Base-by-base conservation (phyloP, 2,113 vertebrate species). In the Pagrus major region DNA sequence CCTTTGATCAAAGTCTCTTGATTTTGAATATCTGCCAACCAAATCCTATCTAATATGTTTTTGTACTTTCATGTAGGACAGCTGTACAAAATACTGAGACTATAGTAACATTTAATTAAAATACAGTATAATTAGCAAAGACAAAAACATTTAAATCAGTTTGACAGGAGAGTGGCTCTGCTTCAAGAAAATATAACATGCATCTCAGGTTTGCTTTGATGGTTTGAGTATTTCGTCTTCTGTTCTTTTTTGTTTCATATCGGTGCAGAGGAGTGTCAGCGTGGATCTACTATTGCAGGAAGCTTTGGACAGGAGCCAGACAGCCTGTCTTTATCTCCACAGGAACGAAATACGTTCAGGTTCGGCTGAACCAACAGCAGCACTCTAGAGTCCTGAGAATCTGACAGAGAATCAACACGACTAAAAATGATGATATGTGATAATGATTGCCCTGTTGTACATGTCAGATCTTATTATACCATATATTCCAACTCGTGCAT, bases 251-350 rank as follows among this genome's bases (percentile, higher is more conserved):
- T 44, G 18, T 21, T 25, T 15, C 2, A 11, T 49, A 20, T 21
- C n/a, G 1, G n/a, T 35, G 44, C 21, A 29, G 56, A 61, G 44
- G 23, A 63, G 44, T 29, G n/a, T 61, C 56, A 61, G 44, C 9
- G 39, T 46, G 37, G 25, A 33, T 44, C 27, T 59, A 25, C 25
- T 33, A 39, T n/a, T 58, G 52, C 18, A 49, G 31, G 29, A 73
- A 39, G 56, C 18, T 12, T 49, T 60, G 42, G 42, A 35, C 14
- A 20, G 15, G 18, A 72, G 70, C 42, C 70, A 72, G 42, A 49
- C 6, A 9, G 2, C 21, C 9, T 49, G 47, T 60, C 31, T 23
- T 21, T 21, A 37, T 60, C 56, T 60, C 42, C 39, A 33, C 5
- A 7, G 14, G 11, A 49, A 25, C 15, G 15, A 58, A 60, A 39